These are phyloP conservation scores for Lepisosteus oculatus DNA, from an alignment of 2,113 vertebrate genomes.

Conservation along the genomic window DNA sequence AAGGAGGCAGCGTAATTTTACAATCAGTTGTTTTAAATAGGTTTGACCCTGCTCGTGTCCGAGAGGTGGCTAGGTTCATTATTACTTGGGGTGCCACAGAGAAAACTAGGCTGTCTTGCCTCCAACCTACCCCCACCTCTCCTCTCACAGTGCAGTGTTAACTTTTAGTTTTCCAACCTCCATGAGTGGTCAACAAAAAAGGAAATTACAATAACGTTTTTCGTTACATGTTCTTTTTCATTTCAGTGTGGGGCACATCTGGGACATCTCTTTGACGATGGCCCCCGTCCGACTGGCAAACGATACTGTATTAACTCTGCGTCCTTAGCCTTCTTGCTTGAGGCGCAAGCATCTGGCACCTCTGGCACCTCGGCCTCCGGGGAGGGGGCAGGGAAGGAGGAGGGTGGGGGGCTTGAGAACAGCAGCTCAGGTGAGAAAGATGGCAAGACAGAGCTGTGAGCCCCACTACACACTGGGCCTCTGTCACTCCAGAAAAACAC, in stretches of 20 bases:
- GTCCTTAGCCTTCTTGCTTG: slow-evolving; percentile 66
- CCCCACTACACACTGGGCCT: too few relatives aligned
- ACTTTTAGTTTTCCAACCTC: too few relatives aligned
- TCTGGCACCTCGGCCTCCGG: not conserved
- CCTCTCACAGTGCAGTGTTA: too few relatives aligned
- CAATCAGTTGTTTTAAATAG: too few relatives aligned
- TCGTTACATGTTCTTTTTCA: slow-evolving; percentile 45
- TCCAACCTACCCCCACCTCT: too few relatives aligned
- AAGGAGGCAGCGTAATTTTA: too few relatives aligned
- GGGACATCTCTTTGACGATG: slow-evolving; percentile 95
- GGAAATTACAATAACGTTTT: not conserved
- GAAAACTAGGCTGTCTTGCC: too few relatives aligned
- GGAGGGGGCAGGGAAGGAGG: not conserved
- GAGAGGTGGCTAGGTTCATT: too few relatives aligned
- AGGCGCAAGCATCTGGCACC: slow-evolving; percentile 2
- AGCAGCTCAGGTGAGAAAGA: not conserved
- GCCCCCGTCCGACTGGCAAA: slow-evolving; percentile 88
- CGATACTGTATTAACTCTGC: slow-evolving; percentile 96
- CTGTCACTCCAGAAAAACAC: too few relatives aligned
- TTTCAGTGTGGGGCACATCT: slow-evolving; percentile 95
- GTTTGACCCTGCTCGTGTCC: too few relatives aligned
- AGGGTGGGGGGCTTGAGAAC: slow-evolving; percentile 2
- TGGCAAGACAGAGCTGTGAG: slow-evolving; percentile 40
- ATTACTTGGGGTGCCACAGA: too few relatives aligned
- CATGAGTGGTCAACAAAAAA: not conserved